Percentiles rank a stretch among this genome's conserved stretches.
Evolutionary conservation across 1,140 invertebrate species (phyloP).

Genomic region (Drosophila insularis): DNA sequence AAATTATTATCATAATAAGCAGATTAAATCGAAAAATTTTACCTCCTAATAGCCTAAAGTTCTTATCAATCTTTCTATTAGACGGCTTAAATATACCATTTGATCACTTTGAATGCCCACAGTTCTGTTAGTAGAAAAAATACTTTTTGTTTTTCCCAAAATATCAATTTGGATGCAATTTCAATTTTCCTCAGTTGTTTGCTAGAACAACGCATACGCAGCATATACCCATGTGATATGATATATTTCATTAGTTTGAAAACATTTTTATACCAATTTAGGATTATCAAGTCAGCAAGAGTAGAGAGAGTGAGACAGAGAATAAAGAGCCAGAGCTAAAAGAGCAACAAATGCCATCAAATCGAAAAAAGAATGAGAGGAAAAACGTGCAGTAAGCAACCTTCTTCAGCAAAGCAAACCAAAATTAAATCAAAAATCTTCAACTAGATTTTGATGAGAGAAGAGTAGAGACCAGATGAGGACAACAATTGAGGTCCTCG

Average conservation of each 20-base stretch:
- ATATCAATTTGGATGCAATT: not conserved
- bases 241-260: conserved; percentile 32
- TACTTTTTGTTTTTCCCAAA: not conserved
- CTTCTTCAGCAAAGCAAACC: conserved; percentile 41
- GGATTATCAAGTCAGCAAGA: not conserved
- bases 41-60: too few relatives aligned
- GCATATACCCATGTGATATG: not conserved
- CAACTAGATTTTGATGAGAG: conserved; percentile 75
- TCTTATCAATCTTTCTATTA: too few relatives aligned
- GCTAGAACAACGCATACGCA: not conserved
- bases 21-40: too few relatives aligned
- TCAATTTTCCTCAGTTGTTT: not conserved
- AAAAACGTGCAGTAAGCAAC: conserved; percentile 43
- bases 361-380: conserved; percentile 12
- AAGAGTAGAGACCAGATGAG: not conserved
- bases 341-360: conserved; percentile 28
- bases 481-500: conserved; percentile 57
- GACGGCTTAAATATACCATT: too few relatives aligned
- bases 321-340: not conserved
- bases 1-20: too few relatives aligned
- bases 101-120: too few relatives aligned
- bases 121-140: too few relatives aligned
- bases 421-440: conserved; percentile 79
- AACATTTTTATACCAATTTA: conserved; percentile 13
- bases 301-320: not conserved